Base-by-base conservation (phyloP, 2,113 vertebrate genomes). In the Phalacrocorax pelagicus region DNA sequence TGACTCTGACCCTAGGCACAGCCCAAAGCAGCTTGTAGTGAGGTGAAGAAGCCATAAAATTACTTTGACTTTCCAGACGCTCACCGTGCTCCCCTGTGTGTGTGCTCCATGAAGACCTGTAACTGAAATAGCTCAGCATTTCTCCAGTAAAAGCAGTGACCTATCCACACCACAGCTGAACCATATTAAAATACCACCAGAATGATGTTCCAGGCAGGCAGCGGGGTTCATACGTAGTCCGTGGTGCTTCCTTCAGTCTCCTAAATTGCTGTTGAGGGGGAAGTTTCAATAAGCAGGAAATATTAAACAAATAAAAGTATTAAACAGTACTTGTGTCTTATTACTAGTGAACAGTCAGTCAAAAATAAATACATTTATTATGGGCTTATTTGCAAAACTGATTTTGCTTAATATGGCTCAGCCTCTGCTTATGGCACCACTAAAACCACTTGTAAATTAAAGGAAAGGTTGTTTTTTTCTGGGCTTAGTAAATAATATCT, bases 41-140 rank as follows among this genome's bases (percentile, higher is more conserved):
- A 81, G n/a, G 57, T 62, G 24, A 47, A 73, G 26, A 55, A 93
- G 40, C 67, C 40, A 22, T 66, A 24, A 61, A 75, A 55, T 70
- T 23, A 38, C 66, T 82, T 55, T 38, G 24, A 32, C 46, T 75
- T 84, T 81, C 51, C 46, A 30, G 81, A 23, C 21, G 23, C 46
- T 67, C 51, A 42, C 30, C 0, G 0, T n/a, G 30, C 16, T 83
- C 12, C 16, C 14, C 22, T 0, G 5, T 27, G 38, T 3, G 6
- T 38, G 22, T 58, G 22, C 61, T 80, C 61, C 30, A 8, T 71
- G 27, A 74, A 87, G 55, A 58, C 30, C 18, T 34, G n/a, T 54
- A 47, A 49, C 30, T 59, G 55, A 73, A 67, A 67, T 62, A 52
- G 44, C 54, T 72, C 29, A 34, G 15, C 7, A 6, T 80, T 83